Evolutionary conservation across 2,888 invertebrate genomes (phyloP), one percentile per base, ranked within the genome.

Genomic region (Hecatera dysodea): DNA sequence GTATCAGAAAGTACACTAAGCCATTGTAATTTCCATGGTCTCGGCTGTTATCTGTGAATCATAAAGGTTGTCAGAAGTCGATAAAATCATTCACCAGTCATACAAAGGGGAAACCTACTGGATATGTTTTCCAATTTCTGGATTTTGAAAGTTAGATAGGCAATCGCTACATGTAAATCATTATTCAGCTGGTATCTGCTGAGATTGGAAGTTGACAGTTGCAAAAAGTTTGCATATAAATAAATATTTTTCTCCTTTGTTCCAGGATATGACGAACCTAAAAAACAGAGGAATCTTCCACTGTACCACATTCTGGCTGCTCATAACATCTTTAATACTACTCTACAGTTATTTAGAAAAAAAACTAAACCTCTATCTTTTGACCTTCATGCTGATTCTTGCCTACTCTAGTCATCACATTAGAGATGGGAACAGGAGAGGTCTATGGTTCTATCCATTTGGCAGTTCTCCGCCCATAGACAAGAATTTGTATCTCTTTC

Each of bases 351-450:
- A 90, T 59, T 5, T 90, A n/a, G 72, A 76, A 19, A 92, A 86
- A 48, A 93, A 90, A 81, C 27, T 88, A 0, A 91, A 93, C 53
- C 64, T 93, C 11, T 93, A 89, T 44, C 66, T 90, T 0, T n/a
- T 92, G 0, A 85, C 89, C 0, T 93, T 89, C 67, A 95, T 94
- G 93, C 15, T 93, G 0, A 78, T 93, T 0, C 46, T 95, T 8
- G 95, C 94, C 0, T 94, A 86, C 39, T 84, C 89, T 0, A 93
- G 92, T 4, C 95, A 95, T 68, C 95, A 95, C 56, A 74, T 95
- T 1, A 62, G 95, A 50, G 95, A 95, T 55, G 94, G 84, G 0
- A 94, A 94, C 42, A 75, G 95, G 2, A 77, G 95, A 62, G 95
- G 95, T 0, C 36, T 95, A 0, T 95, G 95, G 95, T 0, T 95